Evolutionary conservation across 2,113 vertebrate genomes (phyloP).

Genomic region (Synchiropus splendidus): DNA sequence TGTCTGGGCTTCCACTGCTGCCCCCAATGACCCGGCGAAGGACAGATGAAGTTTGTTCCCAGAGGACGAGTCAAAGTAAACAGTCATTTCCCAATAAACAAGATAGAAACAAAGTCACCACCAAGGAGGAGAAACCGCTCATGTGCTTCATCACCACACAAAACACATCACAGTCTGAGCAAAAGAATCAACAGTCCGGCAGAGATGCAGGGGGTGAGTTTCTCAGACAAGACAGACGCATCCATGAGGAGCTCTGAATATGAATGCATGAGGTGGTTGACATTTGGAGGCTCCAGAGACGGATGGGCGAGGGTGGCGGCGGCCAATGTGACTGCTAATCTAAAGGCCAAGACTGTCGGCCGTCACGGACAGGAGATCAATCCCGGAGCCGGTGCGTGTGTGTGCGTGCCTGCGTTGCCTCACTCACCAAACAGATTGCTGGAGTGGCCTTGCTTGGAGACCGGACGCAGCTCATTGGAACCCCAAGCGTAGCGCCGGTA

Average conservation of each 20-base stretch:
- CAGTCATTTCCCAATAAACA: too few relatives aligned
- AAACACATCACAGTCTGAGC: too few relatives aligned
- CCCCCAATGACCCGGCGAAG: too few relatives aligned
- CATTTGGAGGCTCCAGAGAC: constrained; percentile 43
- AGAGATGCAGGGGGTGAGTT: too few relatives aligned
- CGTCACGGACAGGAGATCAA: constrained; percentile 39
- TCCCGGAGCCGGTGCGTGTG: constrained; percentile 13
- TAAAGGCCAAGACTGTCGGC: constrained; percentile 42
- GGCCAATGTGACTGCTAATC: constrained; percentile 51
- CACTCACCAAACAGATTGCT: constrained; percentile 98
- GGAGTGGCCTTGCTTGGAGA: constrained; percentile 94
- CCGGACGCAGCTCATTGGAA: constrained; percentile 89
- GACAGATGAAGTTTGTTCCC: too few relatives aligned
- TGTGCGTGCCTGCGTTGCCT: constrained; percentile 4
- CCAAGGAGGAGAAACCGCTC: too few relatives aligned
- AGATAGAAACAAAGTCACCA: too few relatives aligned
- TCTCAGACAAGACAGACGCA: too few relatives aligned
- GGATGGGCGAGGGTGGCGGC: constrained; percentile 36
- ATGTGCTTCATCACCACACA: too few relatives aligned
- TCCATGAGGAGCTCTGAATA: constrained; percentile 12
- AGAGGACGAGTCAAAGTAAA: too few relatives aligned
- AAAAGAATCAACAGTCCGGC: too few relatives aligned
- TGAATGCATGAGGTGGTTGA: constrained; percentile 52
- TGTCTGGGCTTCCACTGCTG: too few relatives aligned
- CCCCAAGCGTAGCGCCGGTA: constrained; percentile 93